phyloP scores from a whole-genome alignment of 1,140 invertebrate genomes.

The Ostrea denselamellosa region DNA sequence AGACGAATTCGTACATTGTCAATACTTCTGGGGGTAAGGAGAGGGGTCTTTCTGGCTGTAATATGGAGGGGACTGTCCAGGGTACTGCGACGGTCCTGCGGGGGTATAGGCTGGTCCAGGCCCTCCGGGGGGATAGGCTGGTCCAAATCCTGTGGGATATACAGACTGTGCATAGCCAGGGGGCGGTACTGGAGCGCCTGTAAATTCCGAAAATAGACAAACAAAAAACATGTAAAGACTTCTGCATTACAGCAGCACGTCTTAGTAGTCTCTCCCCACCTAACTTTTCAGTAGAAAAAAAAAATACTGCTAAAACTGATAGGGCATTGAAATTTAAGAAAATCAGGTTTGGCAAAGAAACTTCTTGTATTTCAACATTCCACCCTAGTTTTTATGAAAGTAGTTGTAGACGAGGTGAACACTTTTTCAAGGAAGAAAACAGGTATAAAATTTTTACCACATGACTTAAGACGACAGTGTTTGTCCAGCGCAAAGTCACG shows the following conservation, averaged over 20 bases:
- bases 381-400: neutral
- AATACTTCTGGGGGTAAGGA: constrained; percentile 1
- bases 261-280: neutral
- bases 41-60: neutral
- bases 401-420: too few species aligned
- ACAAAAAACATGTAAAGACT: neutral
- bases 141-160: neutral
- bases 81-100: constrained; percentile 17
- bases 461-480: too few species aligned
- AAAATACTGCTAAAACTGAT: too few species aligned
- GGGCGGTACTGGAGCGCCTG: neutral
- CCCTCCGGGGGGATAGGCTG: neutral
- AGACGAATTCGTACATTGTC: neutral
- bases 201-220: neutral
- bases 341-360: too few species aligned
- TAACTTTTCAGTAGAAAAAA: too few species aligned
- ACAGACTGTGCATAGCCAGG: neutral
- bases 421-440: too few species aligned
- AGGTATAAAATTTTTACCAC: too few species aligned
- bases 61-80: neutral
- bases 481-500: too few species aligned
- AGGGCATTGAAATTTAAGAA: too few species aligned
- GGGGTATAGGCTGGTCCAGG: neutral
- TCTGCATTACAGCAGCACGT: neutral
- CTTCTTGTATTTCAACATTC: neutral